Evolutionary conservation across 2,113 vertebrate species (phyloP).

Genomic region (Fukomys damarensis): DNA sequence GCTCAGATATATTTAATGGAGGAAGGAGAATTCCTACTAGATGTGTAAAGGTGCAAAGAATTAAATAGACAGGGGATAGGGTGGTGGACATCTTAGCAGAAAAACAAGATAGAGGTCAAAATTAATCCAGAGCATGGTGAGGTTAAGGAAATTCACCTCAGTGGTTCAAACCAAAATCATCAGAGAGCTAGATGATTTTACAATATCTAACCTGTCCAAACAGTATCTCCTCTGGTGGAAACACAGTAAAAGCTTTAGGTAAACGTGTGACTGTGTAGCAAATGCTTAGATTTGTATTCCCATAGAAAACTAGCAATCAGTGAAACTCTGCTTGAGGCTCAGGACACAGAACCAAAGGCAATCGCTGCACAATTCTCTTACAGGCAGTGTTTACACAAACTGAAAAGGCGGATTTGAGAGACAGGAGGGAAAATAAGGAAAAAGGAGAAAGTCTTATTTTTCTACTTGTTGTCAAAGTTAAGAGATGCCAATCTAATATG

Average conservation of each 20-base stretch:
- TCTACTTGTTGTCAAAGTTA: neutral
- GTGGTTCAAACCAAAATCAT: neutral
- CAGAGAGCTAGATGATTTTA: neutral
- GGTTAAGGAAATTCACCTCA: neutral
- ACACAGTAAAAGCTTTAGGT: neutral
- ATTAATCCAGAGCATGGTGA: neutral
- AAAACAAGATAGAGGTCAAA: neutral
- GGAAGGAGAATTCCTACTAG: neutral
- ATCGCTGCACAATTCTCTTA: neutral
- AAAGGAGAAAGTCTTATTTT: neutral
- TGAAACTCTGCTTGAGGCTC: neutral
- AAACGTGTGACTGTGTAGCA: neutral
- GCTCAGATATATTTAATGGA: neutral
- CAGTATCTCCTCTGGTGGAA: neutral
- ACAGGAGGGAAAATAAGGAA: neutral
- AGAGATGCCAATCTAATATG: neutral
- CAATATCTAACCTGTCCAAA: neutral
- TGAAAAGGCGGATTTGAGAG: fast-evolving
- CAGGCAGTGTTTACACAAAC: neutral
- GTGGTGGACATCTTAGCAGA: neutral
- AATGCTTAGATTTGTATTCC: neutral
- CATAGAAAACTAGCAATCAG: neutral
- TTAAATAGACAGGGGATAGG: neutral
- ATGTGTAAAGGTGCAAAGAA: neutral
- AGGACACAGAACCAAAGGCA: neutral